These are phyloP conservation scores for Pemphigus obesinymphae DNA, from an alignment of 1,140 invertebrate genomes.

Conservation along the genomic window DNA sequence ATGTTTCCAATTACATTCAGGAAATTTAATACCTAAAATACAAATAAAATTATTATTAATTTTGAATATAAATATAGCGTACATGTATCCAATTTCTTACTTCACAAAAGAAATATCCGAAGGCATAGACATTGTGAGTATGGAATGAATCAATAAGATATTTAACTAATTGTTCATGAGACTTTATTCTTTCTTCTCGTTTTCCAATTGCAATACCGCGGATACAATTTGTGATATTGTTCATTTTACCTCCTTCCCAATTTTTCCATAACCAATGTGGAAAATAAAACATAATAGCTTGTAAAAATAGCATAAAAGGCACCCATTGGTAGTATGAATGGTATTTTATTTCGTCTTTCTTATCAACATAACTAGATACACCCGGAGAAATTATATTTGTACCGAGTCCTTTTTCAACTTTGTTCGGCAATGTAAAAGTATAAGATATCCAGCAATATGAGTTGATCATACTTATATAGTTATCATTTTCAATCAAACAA, in stretches of 20 bases:
- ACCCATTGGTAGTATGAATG: constrained; percentile 96
- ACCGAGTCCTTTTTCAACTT: constrained; percentile 58
- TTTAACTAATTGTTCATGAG: constrained; percentile 66
- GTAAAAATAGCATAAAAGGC: constrained; percentile 82
- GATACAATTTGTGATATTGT: constrained; percentile 76
- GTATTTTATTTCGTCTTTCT: constrained; percentile 64
- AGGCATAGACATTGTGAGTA: constrained; percentile 78
- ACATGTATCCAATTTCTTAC: constrained; percentile 56
- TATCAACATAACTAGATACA: constrained; percentile 62
- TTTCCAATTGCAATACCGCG: constrained; percentile 64
- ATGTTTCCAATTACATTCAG: constrained; percentile 62
- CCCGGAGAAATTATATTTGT: constrained; percentile 69
- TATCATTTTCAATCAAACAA: constrained; percentile 69
- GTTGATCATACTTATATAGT: constrained; percentile 73
- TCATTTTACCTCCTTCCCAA: constrained; percentile 78
- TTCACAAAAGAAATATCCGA: constrained; percentile 82
- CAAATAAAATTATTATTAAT: not conserved
- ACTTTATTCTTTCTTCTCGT: constrained; percentile 62
- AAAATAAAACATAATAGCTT: constrained; percentile 78
- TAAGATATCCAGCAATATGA: constrained; percentile 89
- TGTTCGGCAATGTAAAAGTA: constrained; percentile 77
- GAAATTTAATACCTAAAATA: constrained; percentile 31
- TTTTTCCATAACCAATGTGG: constrained; percentile 90
- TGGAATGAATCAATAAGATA: constrained; percentile 77
- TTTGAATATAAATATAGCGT: not conserved